Evolutionary conservation across 1,140 invertebrate genomes (phyloP).

Genomic region (Zaprionus taronus): DNA sequence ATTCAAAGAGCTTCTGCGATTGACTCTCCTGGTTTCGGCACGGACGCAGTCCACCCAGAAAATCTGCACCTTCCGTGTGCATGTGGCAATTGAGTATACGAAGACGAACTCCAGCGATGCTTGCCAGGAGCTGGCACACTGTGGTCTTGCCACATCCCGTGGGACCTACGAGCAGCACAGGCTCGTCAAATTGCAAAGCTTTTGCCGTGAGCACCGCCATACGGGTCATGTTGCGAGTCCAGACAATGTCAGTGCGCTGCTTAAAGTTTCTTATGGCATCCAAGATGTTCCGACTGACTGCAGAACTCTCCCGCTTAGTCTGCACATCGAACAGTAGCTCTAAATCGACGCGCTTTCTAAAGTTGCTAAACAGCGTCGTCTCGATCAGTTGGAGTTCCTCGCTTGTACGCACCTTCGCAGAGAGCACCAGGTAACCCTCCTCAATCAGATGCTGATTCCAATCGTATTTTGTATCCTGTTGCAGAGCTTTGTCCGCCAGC

Average conservation of each 20-base stretch:
- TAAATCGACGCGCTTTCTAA: conserved; percentile 91
- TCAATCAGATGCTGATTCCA: conserved; percentile 99
- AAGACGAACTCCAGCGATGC: conserved; percentile 88
- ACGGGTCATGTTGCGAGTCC: conserved; percentile 96
- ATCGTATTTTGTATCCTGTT: conserved; percentile 90
- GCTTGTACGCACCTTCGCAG: conserved; percentile 94
- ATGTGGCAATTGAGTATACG: conserved; percentile 98
- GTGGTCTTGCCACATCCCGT: conserved; percentile 99
- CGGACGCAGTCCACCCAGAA: conserved; percentile 97
- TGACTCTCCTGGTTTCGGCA: conserved; percentile 88
- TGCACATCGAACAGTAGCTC: conserved; percentile 91
- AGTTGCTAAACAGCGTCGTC: conserved; percentile 92
- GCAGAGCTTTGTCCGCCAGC: conserved; percentile 86
- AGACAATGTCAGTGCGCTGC: conserved; percentile 93
- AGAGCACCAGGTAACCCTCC: conserved; percentile 97
- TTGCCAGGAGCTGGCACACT: conserved; percentile 94
- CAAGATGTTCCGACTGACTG: conserved; percentile 90
- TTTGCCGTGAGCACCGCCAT: conserved; percentile 96
- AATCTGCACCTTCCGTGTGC: conserved; percentile 99
- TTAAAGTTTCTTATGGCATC: conserved; percentile 87
- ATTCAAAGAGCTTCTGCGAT: conserved; percentile 92
- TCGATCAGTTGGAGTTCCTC: conserved; percentile 92
- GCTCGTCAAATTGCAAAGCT: conserved; percentile 96
- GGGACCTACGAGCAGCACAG: conserved; percentile 97
- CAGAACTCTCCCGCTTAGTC: conserved; percentile 87